Conservation (phyloP, 2,797 vertebrate genomes). For the Allobates femoralis region DNA sequence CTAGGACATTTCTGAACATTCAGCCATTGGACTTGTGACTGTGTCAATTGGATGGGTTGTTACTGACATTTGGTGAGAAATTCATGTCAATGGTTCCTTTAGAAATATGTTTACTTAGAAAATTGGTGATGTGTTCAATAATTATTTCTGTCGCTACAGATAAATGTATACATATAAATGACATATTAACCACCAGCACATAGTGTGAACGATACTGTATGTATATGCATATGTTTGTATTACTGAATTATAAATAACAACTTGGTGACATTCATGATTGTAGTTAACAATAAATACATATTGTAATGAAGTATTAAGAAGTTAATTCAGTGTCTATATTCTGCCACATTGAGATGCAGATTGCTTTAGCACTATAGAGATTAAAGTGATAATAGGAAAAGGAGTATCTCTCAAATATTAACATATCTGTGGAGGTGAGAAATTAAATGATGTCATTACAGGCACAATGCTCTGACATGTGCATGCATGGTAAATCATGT, state of each 20-base stretch:
- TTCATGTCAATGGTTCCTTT: too few species aligned
- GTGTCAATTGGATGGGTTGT: too few species aligned
- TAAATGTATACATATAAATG: not conserved
- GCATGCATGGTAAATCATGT: conserved; percentile 26
- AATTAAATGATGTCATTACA: conserved; percentile 80
- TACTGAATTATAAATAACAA: conserved; percentile 24
- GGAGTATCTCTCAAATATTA: conserved; percentile 40
- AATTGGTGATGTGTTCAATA: too few species aligned
- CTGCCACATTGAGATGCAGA: conserved; percentile 51
- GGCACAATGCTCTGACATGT: conserved; percentile 36
- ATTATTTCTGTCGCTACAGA: too few species aligned
- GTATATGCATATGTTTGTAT: conserved; percentile 7
- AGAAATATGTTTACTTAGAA: too few species aligned
- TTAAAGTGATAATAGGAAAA: conserved; percentile 57
- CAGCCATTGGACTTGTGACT: too few species aligned
- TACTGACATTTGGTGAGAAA: too few species aligned
- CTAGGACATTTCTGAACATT: too few species aligned
- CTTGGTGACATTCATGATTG: not conserved
- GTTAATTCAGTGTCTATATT: conserved; percentile 14
- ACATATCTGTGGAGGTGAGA: conserved; percentile 65
- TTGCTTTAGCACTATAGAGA: conserved; percentile 48
- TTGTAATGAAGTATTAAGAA: conserved; percentile 37
- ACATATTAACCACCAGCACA: not conserved
- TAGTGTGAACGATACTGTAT: not conserved
- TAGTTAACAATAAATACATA: conserved; percentile 39